Conservation (phyloP, 2,797 vertebrate genomes). For the Hirundo rustica region DNA sequence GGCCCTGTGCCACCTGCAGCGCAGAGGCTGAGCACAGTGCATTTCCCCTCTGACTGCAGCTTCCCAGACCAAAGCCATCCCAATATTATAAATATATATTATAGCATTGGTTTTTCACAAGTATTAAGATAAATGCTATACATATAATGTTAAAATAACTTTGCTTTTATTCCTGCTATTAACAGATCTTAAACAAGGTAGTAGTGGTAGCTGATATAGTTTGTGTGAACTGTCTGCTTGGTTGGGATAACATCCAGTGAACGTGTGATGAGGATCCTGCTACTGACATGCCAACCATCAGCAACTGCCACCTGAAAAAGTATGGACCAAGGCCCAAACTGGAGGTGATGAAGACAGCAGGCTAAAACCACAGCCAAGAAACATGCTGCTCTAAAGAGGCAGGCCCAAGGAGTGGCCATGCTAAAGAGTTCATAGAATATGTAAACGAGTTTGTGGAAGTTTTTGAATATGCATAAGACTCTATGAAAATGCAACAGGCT, state of each 20-base stretch:
- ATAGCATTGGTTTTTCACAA: background rate
- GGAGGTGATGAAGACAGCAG: too few relatives aligned
- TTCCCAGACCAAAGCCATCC: fast-evolving
- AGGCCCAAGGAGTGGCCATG: background rate
- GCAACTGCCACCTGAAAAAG: background rate
- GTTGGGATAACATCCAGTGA: background rate
- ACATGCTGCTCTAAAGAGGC: too few relatives aligned
- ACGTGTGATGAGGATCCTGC: background rate
- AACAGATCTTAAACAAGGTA: background rate
- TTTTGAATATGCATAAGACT: background rate
- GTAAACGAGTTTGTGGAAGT: background rate
- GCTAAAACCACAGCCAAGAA: background rate
- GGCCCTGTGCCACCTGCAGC: fast-evolving
- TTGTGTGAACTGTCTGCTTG: background rate
- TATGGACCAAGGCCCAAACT: background rate
- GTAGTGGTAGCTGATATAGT: background rate
- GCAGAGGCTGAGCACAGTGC: fast-evolving
- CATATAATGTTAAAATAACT: background rate
- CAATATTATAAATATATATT: background rate
- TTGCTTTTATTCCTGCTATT: background rate
- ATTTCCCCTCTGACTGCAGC: fast-evolving
- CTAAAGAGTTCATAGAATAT: background rate
- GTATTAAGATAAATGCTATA: background rate
- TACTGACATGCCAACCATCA: background rate
- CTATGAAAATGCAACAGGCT: background rate